A percentile compares a stretch with the other conserved stretches of the same genome.
Evolutionary conservation across 2,888 invertebrate species (phyloP).

Genomic region (Acronicta aceris): DNA sequence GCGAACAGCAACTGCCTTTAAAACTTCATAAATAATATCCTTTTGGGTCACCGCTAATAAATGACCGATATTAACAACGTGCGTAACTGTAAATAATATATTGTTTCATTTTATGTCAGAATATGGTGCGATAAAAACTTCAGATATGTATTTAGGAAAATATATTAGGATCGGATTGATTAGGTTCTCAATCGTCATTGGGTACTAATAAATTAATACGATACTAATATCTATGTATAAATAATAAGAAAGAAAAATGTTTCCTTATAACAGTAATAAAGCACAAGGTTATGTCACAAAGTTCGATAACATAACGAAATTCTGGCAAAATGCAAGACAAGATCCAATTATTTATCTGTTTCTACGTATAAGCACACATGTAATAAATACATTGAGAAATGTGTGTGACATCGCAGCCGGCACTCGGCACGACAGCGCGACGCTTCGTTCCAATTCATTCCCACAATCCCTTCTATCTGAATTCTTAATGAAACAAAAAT

Average conservation of each 20-base stretch:
- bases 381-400: conserved; percentile 39
- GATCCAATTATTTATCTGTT: conserved; percentile 30
- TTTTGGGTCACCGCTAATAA: conserved; percentile 57
- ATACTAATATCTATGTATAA: not conserved
- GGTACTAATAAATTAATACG: too few relatives aligned
- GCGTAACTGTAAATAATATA: conserved; percentile 45
- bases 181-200: too few relatives aligned
- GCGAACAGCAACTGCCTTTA: conserved; percentile 68
- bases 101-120: conserved; percentile 33
- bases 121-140: conserved; percentile 41
- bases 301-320: not conserved
- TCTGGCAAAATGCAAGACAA: not conserved
- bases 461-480: conserved; percentile 84
- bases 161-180: too few relatives aligned
- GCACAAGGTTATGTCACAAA: not conserved
- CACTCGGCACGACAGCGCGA: conserved; percentile 40
- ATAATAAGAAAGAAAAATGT: not conserved
- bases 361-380: conserved; percentile 10
- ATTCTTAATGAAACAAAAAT: conserved; percentile 88
- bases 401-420: conserved; percentile 22
- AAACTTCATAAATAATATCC: conserved; percentile 70
- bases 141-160: not conserved
- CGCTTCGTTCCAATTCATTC: conserved; percentile 74
- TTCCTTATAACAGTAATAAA: not conserved
- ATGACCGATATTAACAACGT: conserved; percentile 58